These are phyloP conservation scores for Panopea generosa DNA, from an alignment of 2,888 invertebrate species.

Conservation along the genomic window DNA sequence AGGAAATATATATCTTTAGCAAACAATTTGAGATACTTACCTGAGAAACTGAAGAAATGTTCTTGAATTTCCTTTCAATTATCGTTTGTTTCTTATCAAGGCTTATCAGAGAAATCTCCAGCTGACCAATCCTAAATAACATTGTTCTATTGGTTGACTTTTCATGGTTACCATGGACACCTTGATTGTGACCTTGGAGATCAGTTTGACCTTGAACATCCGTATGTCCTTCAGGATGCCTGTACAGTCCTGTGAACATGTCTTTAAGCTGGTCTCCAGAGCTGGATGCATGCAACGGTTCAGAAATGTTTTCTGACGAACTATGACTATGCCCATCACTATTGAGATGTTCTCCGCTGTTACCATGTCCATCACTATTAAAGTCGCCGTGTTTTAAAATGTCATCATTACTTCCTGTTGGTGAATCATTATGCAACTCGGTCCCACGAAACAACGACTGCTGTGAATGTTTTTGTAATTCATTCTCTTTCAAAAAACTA, in stretches of 20 bases:
- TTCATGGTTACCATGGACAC: slow-evolving; percentile 45
- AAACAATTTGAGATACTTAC: too few relatives aligned
- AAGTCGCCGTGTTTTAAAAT: slow-evolving; percentile 48
- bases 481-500: slow-evolving; percentile 79
- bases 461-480: slow-evolving; percentile 69
- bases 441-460: slow-evolving; percentile 44
- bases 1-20: too few relatives aligned
- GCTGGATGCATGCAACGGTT: slow-evolving; percentile 30
- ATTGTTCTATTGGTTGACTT: slow-evolving; percentile 90
- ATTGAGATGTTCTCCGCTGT: slow-evolving; percentile 53
- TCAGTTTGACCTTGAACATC: slow-evolving; percentile 5
- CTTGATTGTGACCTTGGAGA: slow-evolving; percentile 37
- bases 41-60: slow-evolving; percentile 94
- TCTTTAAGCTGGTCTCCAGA: slow-evolving; percentile 53
- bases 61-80: slow-evolving; percentile 94
- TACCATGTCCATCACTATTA: slow-evolving; percentile 25
- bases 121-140: slow-evolving; percentile 95
- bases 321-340: slow-evolving; percentile 62
- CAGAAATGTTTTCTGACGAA: slow-evolving; percentile 69
- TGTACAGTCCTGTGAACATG: slow-evolving; percentile 50
- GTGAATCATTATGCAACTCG: slow-evolving; percentile 62
- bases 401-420: slow-evolving; percentile 72
- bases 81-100: slow-evolving; percentile 96
- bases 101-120: slow-evolving; percentile 95
- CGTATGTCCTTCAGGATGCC: slow-evolving; percentile 41